Evolutionary conservation across 1,140 invertebrate species (phyloP).

Genomic region (Chionoecetes opilio): DNA sequence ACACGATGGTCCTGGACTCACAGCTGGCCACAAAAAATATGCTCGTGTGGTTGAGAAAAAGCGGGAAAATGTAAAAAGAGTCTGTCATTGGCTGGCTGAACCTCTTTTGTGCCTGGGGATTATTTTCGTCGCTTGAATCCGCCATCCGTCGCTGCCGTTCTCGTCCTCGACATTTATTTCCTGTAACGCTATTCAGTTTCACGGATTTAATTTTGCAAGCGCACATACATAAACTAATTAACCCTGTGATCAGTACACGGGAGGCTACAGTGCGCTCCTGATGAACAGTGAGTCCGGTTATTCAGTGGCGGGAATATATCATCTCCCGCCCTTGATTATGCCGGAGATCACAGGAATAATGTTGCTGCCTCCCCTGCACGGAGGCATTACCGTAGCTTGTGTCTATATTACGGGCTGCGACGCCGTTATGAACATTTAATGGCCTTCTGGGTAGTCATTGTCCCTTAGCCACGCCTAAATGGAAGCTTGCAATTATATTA

Average conservation of each 20-base stretch:
- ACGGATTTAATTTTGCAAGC: constrained; percentile 29
- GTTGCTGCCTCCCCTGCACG: neutral
- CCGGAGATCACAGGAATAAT: constrained; percentile 16
- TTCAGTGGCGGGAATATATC: neutral
- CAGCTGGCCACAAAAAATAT: neutral
- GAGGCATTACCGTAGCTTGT: neutral
- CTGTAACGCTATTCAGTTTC: constrained; percentile 9
- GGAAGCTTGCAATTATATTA: neutral
- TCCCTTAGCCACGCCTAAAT: neutral
- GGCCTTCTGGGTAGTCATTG: neutral
- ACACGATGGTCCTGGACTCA: constrained; percentile 25
- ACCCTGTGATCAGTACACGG: constrained; percentile 15
- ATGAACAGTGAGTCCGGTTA: constrained; percentile 3
- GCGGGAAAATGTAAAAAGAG: neutral
- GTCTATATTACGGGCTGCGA: neutral
- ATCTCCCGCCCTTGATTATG: neutral
- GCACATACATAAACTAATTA: neutral
- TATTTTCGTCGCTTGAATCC: neutral
- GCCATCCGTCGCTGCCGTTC: neutral
- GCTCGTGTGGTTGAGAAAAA: neutral
- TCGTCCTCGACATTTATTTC: neutral
- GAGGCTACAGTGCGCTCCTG: neutral
- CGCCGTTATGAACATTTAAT: neutral
- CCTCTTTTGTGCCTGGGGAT: constrained; percentile 25
- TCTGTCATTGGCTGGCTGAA: constrained; percentile 8